Evolutionary conservation across 2,888 invertebrate genomes (phyloP), one percentile per base, ranked within the genome.

Genomic region (Andrena camellia): DNA sequence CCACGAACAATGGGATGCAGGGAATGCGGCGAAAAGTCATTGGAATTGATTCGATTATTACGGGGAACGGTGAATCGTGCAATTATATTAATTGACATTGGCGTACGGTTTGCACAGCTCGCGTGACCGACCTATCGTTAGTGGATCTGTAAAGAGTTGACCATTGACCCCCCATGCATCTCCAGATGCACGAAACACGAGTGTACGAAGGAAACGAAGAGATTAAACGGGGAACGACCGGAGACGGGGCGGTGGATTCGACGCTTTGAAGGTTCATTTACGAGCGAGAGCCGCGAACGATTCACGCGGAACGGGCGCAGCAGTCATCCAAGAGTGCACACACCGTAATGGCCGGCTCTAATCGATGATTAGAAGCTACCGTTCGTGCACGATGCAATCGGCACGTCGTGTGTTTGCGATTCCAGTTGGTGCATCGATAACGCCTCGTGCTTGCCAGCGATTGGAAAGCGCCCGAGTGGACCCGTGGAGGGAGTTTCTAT

Each of bases 351-450:
- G 90, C 82, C 84, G 83, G 75, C 68, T 86, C 87, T 88, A 88
- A 90, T 91, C 88, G 84, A 88, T 89, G 89, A 91, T 90, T 90
- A 90, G 89, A 87, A 86, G 86, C 87, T 86, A 86, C 89, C 77
- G 83, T 86, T 83, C 81, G 74, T 66, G 76, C 84, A 33, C 81
- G 73, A 33, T 31, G 62, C 69, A 60, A 48, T 33, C 72, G 60
- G 42, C 60, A 52, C 6, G 63, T 26, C 33, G 74, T 67, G 69
- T 67, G 62, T 74, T 78, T 60, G 29, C 26, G 52, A 60, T 54
- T 54, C 63, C n/a, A 42, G 20, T 59, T 33, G 42, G 3, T 0
- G 68, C 50, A 0, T n/a, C 48, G 57, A 68, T 68, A 48, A 69
- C 48, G 50, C 48, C 33, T 17, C 5, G 13, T 7, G 29, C 1